Conservation (phyloP, 37 sponge, comb jelly and placozoan genomes). For the Mnemiopsis leidyi region DNA sequence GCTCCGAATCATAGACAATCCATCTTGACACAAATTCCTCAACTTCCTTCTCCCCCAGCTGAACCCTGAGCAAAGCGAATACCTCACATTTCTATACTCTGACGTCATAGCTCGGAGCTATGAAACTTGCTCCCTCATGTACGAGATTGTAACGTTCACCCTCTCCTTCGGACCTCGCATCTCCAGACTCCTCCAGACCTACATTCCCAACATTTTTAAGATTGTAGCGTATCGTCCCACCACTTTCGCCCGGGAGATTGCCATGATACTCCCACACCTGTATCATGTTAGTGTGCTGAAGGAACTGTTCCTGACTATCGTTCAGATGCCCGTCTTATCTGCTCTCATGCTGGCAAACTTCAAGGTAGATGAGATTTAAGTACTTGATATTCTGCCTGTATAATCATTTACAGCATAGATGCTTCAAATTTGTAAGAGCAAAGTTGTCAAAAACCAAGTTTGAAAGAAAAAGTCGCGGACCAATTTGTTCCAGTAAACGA, state of each 20-base stretch:
- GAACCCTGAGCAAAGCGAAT: constrained; percentile 25
- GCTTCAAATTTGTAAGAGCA: no score
- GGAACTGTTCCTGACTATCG: constrained; percentile 16
- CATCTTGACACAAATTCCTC: no score
- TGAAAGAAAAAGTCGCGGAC: no score
- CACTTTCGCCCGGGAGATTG: constrained; percentile 46
- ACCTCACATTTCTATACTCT: constrained; percentile 53
- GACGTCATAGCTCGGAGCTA: constrained; percentile 7
- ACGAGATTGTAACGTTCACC: constrained; percentile 48
- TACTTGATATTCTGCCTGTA: no score
- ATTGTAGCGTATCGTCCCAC: constrained; percentile 43
- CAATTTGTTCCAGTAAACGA: no score
- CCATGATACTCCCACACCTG: neutral
- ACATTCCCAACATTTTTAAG: constrained; percentile 50
- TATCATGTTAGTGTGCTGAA: neutral
- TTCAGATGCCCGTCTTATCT: constrained; percentile 22
- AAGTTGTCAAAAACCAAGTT: no score
- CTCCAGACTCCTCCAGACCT: neutral
- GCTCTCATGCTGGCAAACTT: constrained; percentile 8
- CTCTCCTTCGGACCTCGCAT: constrained; percentile 2
- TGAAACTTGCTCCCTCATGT: neutral
- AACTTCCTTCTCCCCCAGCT: constrained; percentile 5
- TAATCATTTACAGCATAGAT: no score
- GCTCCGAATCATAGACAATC: no score
- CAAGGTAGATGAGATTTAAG: neutral